Conservation (phyloP, 2,888 invertebrate genomes). For the Sphaeridia pumilis region DNA sequence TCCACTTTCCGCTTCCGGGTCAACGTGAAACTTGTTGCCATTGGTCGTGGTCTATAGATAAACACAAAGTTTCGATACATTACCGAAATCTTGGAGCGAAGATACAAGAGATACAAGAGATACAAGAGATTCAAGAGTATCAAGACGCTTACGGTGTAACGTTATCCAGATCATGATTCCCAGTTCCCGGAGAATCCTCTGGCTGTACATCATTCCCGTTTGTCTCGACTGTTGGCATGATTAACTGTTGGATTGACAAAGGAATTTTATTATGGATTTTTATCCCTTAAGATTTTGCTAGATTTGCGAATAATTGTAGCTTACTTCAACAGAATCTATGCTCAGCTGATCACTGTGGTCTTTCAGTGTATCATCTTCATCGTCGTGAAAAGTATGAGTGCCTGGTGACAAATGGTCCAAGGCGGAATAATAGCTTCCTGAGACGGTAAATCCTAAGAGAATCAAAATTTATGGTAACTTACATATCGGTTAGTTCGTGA, state of each 20-base stretch:
- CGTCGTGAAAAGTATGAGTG: slow-evolving; percentile 12
- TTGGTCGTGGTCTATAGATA: slow-evolving; percentile 13
- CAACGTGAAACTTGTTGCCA: slow-evolving; percentile 45
- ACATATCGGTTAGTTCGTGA: not conserved
- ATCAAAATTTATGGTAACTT: not conserved
- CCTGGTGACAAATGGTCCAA: slow-evolving; percentile 16
- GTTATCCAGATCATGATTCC: too few species aligned
- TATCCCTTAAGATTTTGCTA: too few species aligned
- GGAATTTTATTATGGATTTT: not conserved
- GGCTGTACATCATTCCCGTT: slow-evolving; percentile 20
- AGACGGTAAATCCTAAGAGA: slow-evolving; percentile 16
- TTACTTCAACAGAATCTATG: slow-evolving; percentile 31
- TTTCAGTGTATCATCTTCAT: slow-evolving; percentile 28
- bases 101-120: too few species aligned
- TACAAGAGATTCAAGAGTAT: too few species aligned
- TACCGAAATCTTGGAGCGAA: too few species aligned
- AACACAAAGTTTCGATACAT: too few species aligned
- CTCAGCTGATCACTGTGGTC: slow-evolving; percentile 30
- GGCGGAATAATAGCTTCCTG: slow-evolving; percentile 29
- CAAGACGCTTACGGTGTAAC: too few species aligned
- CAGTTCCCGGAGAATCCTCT: too few species aligned
- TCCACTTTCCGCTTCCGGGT: slow-evolving; percentile 53
- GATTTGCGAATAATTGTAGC: slow-evolving; percentile 2
- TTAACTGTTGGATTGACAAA: slow-evolving; percentile 17
- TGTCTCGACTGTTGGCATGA: slow-evolving; percentile 28